Percentiles rank a stretch among this genome's conserved stretches.
Evolutionary conservation across 2,797 vertebrate species (phyloP).

Genomic region (Urophycis tenuis): DNA sequence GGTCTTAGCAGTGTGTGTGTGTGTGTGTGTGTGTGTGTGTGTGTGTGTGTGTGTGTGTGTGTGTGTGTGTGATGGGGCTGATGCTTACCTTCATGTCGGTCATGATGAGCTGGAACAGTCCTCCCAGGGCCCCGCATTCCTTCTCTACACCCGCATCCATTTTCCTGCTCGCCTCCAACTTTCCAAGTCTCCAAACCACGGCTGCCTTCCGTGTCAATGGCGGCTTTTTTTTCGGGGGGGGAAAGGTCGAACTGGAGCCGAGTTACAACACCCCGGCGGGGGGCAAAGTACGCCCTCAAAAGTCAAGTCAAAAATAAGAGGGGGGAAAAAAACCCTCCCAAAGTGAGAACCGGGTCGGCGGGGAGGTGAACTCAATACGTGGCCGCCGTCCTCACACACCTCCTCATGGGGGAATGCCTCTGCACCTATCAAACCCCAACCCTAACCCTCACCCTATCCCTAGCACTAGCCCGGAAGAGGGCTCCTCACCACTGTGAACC

Average conservation of each 20-base stretch:
- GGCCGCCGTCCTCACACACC: constrained; percentile 27
- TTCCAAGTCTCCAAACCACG: constrained; percentile 5
- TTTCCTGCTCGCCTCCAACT: constrained; percentile 49
- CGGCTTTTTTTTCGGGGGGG: background rate
- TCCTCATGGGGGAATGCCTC: constrained; percentile 13
- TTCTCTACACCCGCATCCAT: constrained; percentile 83
- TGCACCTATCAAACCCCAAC: no score
- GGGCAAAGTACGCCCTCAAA: constrained; percentile 49
- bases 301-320: constrained; percentile 7
- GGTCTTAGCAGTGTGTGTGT: background rate
- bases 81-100: constrained; percentile 79
- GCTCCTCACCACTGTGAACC: constrained; percentile 27
- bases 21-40: no score
- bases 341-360: constrained; percentile 24
- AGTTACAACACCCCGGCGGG: constrained; percentile 29
- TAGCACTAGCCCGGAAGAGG: constrained; percentile 44
- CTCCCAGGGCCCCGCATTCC: constrained; percentile 81
- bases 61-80: background rate
- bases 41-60: background rate
- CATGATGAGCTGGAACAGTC: constrained; percentile 82
- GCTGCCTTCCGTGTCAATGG: background rate
- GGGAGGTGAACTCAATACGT: constrained; percentile 12
- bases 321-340: background rate
- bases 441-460: no score
- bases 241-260: background rate